A percentile compares a stretch with the other conserved stretches of the same genome.
Evolutionary conservation across 2,113 vertebrate species (phyloP).

Genomic region (Salminus brasiliensis): DNA sequence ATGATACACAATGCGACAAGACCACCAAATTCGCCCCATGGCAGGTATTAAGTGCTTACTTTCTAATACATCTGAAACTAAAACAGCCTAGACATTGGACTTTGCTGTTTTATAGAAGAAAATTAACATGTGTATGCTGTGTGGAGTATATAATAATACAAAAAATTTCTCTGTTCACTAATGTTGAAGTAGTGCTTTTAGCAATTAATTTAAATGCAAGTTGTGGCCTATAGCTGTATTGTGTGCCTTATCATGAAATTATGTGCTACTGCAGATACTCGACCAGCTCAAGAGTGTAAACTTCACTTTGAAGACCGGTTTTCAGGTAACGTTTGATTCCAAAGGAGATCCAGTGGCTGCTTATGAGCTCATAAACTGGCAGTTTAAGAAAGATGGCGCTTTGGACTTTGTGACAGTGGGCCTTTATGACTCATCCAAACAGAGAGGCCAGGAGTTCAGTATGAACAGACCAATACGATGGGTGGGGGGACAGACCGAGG

Average conservation of each 20-base stretch:
- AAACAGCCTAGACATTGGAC: neutral
- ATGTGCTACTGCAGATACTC: slow-evolving; percentile 55
- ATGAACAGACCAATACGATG: slow-evolving; percentile 67
- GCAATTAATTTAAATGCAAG: no score
- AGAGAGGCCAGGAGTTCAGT: slow-evolving; percentile 69
- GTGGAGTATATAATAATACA: neutral
- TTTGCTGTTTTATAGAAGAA: neutral
- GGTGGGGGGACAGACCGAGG: slow-evolving; percentile 74
- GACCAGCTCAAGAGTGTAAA: slow-evolving; percentile 63
- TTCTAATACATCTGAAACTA: neutral
- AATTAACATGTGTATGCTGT: no score
- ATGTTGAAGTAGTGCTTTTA: neutral
- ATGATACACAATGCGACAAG: slow-evolving; percentile 60
- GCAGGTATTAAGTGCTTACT: slow-evolving; percentile 54
- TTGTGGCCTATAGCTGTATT: no score
- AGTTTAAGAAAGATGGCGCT: slow-evolving; percentile 60
- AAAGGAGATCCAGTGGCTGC: slow-evolving; percentile 74
- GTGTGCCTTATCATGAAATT: neutral
- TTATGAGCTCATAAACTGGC: slow-evolving; percentile 79
- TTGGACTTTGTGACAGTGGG: slow-evolving; percentile 71
- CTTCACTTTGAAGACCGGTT: slow-evolving; percentile 64
- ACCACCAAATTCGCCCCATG: slow-evolving; percentile 45
- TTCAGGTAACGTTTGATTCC: slow-evolving; percentile 70
- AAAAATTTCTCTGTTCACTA: neutral
- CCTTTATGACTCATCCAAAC: slow-evolving; percentile 71